phyloP scores from a whole-genome alignment of 2,797 vertebrate species.

The Balearica regulorum region DNA sequence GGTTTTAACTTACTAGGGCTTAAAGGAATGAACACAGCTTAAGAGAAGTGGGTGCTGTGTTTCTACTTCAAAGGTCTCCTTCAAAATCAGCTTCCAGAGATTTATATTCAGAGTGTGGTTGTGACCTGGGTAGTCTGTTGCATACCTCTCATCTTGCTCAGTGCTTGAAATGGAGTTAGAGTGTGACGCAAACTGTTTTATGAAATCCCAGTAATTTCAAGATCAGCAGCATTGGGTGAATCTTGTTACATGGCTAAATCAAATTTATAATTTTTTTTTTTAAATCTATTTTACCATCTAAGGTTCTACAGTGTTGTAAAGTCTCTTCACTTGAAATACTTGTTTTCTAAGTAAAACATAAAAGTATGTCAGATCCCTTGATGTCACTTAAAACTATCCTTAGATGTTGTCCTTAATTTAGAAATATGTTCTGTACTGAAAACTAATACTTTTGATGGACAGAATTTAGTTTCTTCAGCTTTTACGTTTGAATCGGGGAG shows the following conservation, averaged over 20 bases:
- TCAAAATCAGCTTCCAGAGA: background rate
- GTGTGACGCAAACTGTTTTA: background rate
- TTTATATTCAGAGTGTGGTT: background rate
- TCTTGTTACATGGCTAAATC: background rate
- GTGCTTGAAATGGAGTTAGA: background rate
- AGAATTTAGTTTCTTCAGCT: background rate
- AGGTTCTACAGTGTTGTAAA: background rate
- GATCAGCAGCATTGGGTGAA: background rate
- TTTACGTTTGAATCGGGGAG: background rate
- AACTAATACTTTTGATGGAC: background rate
- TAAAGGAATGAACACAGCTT: background rate
- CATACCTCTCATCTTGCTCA: background rate
- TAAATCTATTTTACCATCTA: background rate
- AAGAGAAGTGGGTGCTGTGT: background rate
- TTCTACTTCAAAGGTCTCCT: conserved; percentile 38
- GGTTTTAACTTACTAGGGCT: conserved; percentile 40
- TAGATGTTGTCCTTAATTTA: background rate
- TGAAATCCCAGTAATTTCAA: background rate
- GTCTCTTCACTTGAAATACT: background rate
- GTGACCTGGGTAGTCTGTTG: background rate
- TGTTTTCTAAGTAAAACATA: background rate
- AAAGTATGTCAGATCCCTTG: background rate
- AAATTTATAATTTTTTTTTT: background rate
- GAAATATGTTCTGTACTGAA: background rate
- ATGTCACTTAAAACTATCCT: background rate